phyloP scores from a whole-genome alignment of 2,888 invertebrate species.

The Campopleginae sp. region DNA sequence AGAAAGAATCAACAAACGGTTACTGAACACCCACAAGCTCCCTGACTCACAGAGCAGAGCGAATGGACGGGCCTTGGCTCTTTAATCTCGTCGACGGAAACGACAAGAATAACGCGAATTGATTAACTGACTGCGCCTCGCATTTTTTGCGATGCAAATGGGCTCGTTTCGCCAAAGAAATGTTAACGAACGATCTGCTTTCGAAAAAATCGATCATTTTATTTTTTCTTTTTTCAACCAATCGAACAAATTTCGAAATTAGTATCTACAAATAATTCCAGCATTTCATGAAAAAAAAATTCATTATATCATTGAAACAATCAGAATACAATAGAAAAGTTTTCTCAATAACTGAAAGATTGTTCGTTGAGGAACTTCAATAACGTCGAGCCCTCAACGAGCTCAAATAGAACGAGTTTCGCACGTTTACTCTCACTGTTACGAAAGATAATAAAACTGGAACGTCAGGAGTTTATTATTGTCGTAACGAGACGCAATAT shows the following conservation, averaged over 20 bases:
- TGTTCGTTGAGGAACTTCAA: constrained; percentile 10
- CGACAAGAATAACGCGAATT: constrained; percentile 18
- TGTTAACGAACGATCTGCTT: not conserved
- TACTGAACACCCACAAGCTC: constrained; percentile 63
- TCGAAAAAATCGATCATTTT: not conserved
- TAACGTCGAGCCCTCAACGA: constrained; percentile 52
- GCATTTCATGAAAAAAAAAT: not conserved
- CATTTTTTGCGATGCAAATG: constrained; percentile 44
- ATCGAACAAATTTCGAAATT: not conserved
- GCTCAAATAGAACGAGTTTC: constrained; percentile 47
- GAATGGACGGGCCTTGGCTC: not conserved
- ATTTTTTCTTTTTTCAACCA: not conserved
- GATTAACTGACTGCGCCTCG: constrained; percentile 51
- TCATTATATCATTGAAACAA: not conserved
- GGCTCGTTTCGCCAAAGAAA: not conserved
- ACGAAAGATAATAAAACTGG: constrained; percentile 51
- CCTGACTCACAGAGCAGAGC: constrained; percentile 8
- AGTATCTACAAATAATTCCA: not conserved
- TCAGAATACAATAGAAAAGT: not conserved
- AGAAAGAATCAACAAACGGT: constrained; percentile 42
- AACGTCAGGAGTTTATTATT: constrained; percentile 51
- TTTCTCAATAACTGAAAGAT: constrained; percentile 8
- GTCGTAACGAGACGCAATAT: constrained; percentile 29
- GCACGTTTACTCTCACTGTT: constrained; percentile 56
- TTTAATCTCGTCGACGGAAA: constrained; percentile 10